These are phyloP conservation scores for Trididemnum miniatum DNA, from an alignment of 23 tunicate genomes.

Conservation along the genomic window DNA sequence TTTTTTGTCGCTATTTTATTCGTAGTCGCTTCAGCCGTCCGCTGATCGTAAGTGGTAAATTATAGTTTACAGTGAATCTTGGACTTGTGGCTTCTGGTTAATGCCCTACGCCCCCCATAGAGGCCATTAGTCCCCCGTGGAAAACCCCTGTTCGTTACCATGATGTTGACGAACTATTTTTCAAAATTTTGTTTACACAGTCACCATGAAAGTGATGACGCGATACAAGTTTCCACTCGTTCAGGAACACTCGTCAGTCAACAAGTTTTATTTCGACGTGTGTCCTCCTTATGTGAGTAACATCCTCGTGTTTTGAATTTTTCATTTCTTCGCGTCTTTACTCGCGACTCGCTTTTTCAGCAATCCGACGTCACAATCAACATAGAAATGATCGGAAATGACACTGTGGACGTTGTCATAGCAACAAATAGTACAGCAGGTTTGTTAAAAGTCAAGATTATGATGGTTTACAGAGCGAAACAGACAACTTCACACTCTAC, in stretches of 20 bases:
- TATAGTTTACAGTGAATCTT: too few species aligned
- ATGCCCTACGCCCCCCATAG: too few species aligned
- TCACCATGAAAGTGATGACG: constrained; percentile 5
- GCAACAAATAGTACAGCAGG: constrained; percentile 10
- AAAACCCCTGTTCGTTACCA: too few species aligned
- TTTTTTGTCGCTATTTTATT: too few species aligned
- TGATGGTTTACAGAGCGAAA: too few species aligned
- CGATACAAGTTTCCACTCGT: constrained; percentile 9
- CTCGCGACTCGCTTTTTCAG: neutral
- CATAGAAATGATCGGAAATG: neutral
- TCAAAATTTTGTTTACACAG: neutral
- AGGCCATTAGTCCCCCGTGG: too few species aligned
- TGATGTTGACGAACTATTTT: too few species aligned
- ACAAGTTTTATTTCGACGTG: constrained; percentile 8
- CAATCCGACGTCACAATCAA: constrained; percentile 17
- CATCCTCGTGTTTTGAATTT: neutral
- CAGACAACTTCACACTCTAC: too few species aligned
- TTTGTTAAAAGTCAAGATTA: too few species aligned
- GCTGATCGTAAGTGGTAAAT: too few species aligned
- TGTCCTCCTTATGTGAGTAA: constrained; percentile 21
- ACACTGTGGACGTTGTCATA: constrained; percentile 19
- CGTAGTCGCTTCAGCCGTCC: too few species aligned
- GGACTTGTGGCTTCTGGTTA: too few species aligned
- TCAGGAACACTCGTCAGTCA: neutral
- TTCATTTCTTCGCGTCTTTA: neutral